Base-by-base conservation (phyloP, 2,113 vertebrate genomes). In the Heptranchias perlo region DNA sequence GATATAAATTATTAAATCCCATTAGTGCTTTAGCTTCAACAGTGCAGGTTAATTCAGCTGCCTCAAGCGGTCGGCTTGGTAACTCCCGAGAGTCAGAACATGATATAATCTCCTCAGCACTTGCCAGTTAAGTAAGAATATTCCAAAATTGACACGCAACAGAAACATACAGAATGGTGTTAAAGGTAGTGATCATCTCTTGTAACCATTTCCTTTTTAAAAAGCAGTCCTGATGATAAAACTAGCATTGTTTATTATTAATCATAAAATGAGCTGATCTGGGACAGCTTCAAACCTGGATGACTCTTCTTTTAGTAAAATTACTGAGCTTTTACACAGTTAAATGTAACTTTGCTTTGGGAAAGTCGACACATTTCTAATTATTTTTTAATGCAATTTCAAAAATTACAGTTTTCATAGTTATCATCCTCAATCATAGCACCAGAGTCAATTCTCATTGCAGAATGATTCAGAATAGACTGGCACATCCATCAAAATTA, bases 1-100 rank as follows among this genome's bases (percentile, higher is more conserved):
- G 89, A 21, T 93, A 93, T 93, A 62, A 93, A 93, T 93, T 93
- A 93, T 93, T 93, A 93, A 93, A 93, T 93, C 89, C 89, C 58
- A 93, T 93, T 93, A 93, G 58, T 93, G 61, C 8, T 16, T 93
- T 93, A 62, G 89, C 89, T 93, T 39, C 89, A 62, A 21, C 89
- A 23, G 35, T 62, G 89, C 35, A 61, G 89, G 89, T 93, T 93
- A 93, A 93, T 62, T 93, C 89, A 39, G 18, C 54, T 93, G 89
- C 54, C 58, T 93, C 89, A 62, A 18, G 6, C 89, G 5, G 64
- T 93, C 18, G n/a, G 35, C 89, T 58, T 44, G 89, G 89, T 93
- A 64, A 93, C 89, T 93, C 89, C 58, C 89, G 35, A 21, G 89
- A 62, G 89, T 93, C 58, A 62, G 58, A 64, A 62, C n/a, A 3